Percentiles rank a stretch among this genome's conserved stretches.
Evolutionary conservation across 2,113 vertebrate species (phyloP).

Genomic region (Phylloscopus trochiloides): DNA sequence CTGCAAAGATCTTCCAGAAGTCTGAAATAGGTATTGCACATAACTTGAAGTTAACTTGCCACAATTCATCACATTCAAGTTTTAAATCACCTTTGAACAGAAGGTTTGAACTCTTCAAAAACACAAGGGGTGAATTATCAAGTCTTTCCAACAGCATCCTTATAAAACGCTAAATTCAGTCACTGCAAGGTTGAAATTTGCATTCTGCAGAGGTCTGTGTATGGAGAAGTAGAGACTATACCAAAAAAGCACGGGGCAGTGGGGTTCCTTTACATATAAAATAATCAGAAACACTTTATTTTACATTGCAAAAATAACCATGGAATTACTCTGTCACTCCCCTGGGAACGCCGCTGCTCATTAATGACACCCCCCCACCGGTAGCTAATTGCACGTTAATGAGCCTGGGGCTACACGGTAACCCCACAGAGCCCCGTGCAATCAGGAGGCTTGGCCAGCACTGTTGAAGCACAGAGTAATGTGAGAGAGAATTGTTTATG

Average conservation of each 20-base stretch:
- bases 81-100: conserved; percentile 98
- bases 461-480: conserved; percentile 75
- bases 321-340: conserved; percentile 82
- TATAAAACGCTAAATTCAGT: conserved; percentile 88
- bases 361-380: conserved; percentile 66
- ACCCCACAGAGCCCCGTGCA: conserved; percentile 71
- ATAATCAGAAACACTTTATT: conserved; percentile 86
- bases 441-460: conserved; percentile 65
- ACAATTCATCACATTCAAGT: conserved; percentile 99
- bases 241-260: conserved; percentile 83
- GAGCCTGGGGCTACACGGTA: conserved; percentile 75
- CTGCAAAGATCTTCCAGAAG: conserved; percentile 96
- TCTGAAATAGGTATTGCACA: conserved; percentile 99
- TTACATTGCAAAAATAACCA: conserved; percentile 86
- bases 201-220: conserved; percentile 96
- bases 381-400: conserved; percentile 71
- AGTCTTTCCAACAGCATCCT: conserved; percentile 97
- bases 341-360: conserved; percentile 73
- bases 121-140: conserved; percentile 94
- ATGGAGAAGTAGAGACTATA: conserved; percentile 94
- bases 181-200: conserved; percentile 91
- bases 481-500: conserved; percentile 79
- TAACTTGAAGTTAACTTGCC: conserved; percentile 99
- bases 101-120: conserved; percentile 91
- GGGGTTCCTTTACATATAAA: conserved; percentile 89